Evolutionary conservation across 2,888 invertebrate species (phyloP).

Genomic region (Chamaedrilus cognettii): DNA sequence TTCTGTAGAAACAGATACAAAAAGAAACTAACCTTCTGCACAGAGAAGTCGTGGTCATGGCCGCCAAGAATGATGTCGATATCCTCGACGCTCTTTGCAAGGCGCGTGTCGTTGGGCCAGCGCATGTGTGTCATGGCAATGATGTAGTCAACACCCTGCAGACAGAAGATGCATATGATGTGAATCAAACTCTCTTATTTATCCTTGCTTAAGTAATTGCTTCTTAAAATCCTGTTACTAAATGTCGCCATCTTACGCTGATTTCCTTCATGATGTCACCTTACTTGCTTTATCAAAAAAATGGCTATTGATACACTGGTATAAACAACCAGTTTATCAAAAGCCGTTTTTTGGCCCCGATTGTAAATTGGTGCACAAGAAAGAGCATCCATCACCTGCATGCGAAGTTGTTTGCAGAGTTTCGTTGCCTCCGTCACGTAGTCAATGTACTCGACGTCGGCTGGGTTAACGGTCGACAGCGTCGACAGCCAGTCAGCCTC

Average conservation of each 20-base stretch:
- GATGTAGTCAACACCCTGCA: constrained; percentile 82
- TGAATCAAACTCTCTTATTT: no score
- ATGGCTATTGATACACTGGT: no score
- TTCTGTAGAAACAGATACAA: neutral
- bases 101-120: constrained; percentile 81
- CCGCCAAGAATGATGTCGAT: constrained; percentile 88
- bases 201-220: no score
- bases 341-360: no score
- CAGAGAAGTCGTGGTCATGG: constrained; percentile 86
- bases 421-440: constrained; percentile 74
- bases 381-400: no score
- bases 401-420: constrained; percentile 70
- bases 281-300: no score
- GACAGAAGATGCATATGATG: no score
- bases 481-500: constrained; percentile 88
- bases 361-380: no score
- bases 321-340: no score
- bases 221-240: no score
- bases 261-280: no score
- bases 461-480: constrained; percentile 82
- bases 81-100: constrained; percentile 75
- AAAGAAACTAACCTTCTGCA: constrained; percentile 62
- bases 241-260: no score
- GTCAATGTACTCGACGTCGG: constrained; percentile 84
- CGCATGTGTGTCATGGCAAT: constrained; percentile 92